Conservation (phyloP, 2,797 vertebrate species). For the Euthynnus affinis region DNA sequence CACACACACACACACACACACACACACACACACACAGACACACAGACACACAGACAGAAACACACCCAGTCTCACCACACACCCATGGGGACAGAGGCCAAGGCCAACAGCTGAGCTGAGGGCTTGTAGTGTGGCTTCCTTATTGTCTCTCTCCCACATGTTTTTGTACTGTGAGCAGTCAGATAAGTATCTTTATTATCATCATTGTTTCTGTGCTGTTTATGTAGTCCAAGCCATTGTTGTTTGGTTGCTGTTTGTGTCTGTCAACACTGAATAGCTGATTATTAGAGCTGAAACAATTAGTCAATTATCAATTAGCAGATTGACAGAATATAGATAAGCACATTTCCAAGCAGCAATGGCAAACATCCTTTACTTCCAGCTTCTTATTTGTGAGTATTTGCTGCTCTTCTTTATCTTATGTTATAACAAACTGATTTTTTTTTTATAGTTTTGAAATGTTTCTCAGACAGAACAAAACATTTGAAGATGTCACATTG, state of each 20-base stretch:
- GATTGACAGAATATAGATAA: too few species aligned
- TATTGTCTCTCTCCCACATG: constrained; percentile 22
- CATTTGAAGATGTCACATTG: too few species aligned
- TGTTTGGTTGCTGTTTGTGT: not conserved
- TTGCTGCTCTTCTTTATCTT: too few species aligned
- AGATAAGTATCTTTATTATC: constrained; percentile 11
- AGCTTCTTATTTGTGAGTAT: too few species aligned
- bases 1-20: constrained; percentile 27
- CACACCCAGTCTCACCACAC: constrained; percentile 21
- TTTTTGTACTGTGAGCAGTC: constrained; percentile 19
- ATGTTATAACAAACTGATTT: too few species aligned
- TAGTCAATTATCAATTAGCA: not conserved
- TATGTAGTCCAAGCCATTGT: not conserved
- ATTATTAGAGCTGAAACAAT: not conserved
- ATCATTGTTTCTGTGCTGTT: not conserved
- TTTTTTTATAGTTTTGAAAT: too few species aligned
- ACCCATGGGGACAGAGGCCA: constrained; percentile 1
- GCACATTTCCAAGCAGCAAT: too few species aligned
- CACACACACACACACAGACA: constrained; percentile 10
- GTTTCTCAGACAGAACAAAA: too few species aligned
- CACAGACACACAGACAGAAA: not conserved
- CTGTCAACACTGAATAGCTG: not conserved
- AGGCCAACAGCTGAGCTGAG: constrained; percentile 6
- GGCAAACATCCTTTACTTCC: too few species aligned
- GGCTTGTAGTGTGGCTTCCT: constrained; percentile 18